Evolutionary conservation across 2,888 invertebrate genomes (phyloP).

Genomic region (Cheilosia impressa): DNA sequence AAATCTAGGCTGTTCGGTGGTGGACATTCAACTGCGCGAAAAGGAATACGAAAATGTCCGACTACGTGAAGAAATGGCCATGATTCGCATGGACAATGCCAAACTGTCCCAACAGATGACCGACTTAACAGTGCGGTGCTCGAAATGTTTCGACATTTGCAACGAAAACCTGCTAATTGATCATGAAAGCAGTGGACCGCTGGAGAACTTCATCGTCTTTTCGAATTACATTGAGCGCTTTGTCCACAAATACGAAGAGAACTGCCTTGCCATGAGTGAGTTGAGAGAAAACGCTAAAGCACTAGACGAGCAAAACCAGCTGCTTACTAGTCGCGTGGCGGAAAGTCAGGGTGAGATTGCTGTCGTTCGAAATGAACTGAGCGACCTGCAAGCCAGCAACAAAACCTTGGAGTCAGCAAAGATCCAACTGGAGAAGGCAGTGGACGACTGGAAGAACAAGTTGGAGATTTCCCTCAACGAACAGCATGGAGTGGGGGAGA

Average conservation of each 20-base stretch:
- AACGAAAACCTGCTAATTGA: constrained; percentile 70
- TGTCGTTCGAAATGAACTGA: constrained; percentile 33
- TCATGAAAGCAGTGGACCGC: constrained; percentile 63
- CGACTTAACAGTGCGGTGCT: constrained; percentile 65
- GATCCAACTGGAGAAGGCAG: constrained; percentile 13
- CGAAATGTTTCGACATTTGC: constrained; percentile 73
- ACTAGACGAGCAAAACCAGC: constrained; percentile 65
- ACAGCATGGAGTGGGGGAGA: constrained; percentile 26
- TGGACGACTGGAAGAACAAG: constrained; percentile 31
- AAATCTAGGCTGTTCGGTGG: constrained; percentile 81
- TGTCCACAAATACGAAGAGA: constrained; percentile 74
- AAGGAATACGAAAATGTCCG: constrained; percentile 80
- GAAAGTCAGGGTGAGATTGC: constrained; percentile 5
- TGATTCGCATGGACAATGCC: constrained; percentile 74
- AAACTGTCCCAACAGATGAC: constrained; percentile 76
- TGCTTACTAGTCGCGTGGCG: constrained; percentile 36
- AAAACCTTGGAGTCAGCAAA: constrained; percentile 23
- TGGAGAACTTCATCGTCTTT: constrained; percentile 77
- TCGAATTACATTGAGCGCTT: constrained; percentile 78
- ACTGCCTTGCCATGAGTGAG: constrained; percentile 65
- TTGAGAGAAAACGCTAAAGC: constrained; percentile 61
- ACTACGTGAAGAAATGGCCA: constrained; percentile 76
- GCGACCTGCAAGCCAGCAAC: constrained; percentile 21
- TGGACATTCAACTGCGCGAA: constrained; percentile 82
- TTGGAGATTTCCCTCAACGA: constrained; percentile 30